Evolutionary conservation across 2,888 invertebrate genomes (phyloP).

Genomic region (Drosophila bunnanda): DNA sequence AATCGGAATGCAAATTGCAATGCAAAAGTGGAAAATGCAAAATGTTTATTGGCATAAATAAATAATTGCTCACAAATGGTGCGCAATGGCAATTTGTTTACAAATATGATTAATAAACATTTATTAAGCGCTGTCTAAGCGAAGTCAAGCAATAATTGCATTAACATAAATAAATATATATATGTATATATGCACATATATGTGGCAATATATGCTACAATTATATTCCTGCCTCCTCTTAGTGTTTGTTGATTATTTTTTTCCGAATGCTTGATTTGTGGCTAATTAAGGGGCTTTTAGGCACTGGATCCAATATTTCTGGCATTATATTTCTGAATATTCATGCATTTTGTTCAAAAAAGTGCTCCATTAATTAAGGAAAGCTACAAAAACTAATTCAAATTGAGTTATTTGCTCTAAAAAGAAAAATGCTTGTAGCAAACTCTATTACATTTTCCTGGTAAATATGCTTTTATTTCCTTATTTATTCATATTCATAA

Average conservation of each 20-base stretch:
- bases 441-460: neutral
- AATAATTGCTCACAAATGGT: slow-evolving; percentile 68
- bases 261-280: slow-evolving; percentile 10
- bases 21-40: slow-evolving; percentile 25
- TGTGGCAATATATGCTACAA: neutral
- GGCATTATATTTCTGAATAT: neutral
- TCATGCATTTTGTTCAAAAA: neutral
- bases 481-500: neutral
- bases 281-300: slow-evolving; percentile 12
- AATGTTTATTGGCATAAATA: slow-evolving; percentile 73
- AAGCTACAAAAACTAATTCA: neutral
- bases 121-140: slow-evolving; percentile 51
- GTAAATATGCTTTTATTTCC: neutral
- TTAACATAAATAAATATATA: slow-evolving; percentile 12
- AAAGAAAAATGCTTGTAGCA: neutral
- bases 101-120: slow-evolving; percentile 69
- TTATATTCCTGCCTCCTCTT: slow-evolving; percentile 7
- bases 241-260: slow-evolving; percentile 10
- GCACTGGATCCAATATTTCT: slow-evolving; percentile 1
- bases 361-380: neutral
- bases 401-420: neutral
- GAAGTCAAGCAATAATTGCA: slow-evolving; percentile 32
- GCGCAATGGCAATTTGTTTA: slow-evolving; percentile 63
- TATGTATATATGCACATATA: neutral
- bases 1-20: slow-evolving; percentile 18